These are phyloP conservation scores for Goniozus legneri DNA, from an alignment of 1,140 invertebrate species.

Conservation along the genomic window DNA sequence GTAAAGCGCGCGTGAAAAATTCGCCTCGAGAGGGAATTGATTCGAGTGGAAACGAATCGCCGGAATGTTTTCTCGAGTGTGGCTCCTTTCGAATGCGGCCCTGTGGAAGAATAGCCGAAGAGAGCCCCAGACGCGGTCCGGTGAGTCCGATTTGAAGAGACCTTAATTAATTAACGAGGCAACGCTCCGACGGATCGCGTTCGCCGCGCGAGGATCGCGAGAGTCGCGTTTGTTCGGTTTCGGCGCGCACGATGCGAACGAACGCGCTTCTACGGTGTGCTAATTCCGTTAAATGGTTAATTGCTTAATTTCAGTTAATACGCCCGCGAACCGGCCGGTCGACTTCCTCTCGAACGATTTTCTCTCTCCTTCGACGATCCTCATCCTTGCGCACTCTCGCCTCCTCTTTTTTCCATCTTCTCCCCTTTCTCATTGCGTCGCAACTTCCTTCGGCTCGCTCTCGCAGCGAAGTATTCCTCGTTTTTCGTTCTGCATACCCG, in stretches of 20 bases:
- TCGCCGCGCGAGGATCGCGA: no score
- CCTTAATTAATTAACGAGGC: conserved; percentile 31
- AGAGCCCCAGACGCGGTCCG: no score
- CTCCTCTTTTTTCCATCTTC: background rate
- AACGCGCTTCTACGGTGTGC: conserved; percentile 30
- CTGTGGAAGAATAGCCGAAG: no score
- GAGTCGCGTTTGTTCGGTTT: background rate
- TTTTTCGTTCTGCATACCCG: no score
- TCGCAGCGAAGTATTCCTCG: no score
- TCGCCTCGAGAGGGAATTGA: no score
- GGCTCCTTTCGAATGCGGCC: no score
- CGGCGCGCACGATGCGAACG: conserved; percentile 8
- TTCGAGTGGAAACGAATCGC: no score
- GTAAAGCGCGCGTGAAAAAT: no score
- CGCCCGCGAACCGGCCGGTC: conserved; percentile 26
- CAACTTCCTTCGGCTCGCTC: no score
- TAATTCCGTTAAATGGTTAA: conserved; percentile 49
- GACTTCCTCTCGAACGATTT: conserved; percentile 16
- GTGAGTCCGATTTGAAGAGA: conserved; percentile 15
- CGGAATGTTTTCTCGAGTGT: no score
- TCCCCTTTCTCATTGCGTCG: no score
- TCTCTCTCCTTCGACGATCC: conserved; percentile 1
- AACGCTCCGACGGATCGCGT: conserved; percentile 20
- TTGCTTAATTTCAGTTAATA: conserved; percentile 48
- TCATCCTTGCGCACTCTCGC: conserved; percentile 1